Conservation (phyloP, 2,888 invertebrate genomes). For the Eledona agricola region DNA sequence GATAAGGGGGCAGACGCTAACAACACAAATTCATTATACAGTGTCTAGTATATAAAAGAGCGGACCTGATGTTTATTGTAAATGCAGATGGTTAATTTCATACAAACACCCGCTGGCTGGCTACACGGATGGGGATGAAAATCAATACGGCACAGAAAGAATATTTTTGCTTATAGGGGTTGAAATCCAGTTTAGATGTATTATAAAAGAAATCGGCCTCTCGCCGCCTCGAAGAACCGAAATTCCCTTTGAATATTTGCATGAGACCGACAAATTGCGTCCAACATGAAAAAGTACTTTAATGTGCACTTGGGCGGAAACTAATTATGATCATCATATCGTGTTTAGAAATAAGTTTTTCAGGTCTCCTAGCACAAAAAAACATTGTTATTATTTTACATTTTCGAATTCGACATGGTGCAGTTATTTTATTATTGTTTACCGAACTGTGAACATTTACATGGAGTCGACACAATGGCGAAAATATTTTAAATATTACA, state of each 20-base stretch:
- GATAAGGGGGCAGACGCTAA: constrained; percentile 51
- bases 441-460: constrained; percentile 48
- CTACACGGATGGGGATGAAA: constrained; percentile 61
- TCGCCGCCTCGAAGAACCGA: constrained; percentile 40
- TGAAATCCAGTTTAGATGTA: constrained; percentile 53
- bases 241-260: constrained; percentile 30
- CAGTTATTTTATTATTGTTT: constrained; percentile 44
- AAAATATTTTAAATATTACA: constrained; percentile 42
- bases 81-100: constrained; percentile 62
- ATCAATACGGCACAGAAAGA: constrained; percentile 63
- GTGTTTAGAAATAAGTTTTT: constrained; percentile 42
- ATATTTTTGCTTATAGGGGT: constrained; percentile 63
- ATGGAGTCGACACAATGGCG: constrained; percentile 38
- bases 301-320: constrained; percentile 43
- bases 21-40: constrained; percentile 62
- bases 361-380: constrained; percentile 37
- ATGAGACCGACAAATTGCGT: constrained; percentile 23
- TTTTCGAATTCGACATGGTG: constrained; percentile 44
- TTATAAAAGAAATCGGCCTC: constrained; percentile 50
- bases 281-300: constrained; percentile 29
- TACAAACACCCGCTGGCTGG: constrained; percentile 58
- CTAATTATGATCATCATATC: constrained; percentile 43
- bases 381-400: constrained; percentile 41
- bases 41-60: constrained; percentile 62
- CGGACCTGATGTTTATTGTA: constrained; percentile 59